phyloP scores from a whole-genome alignment of 2,888 invertebrate genomes.

The Ophion obscuratus region DNA sequence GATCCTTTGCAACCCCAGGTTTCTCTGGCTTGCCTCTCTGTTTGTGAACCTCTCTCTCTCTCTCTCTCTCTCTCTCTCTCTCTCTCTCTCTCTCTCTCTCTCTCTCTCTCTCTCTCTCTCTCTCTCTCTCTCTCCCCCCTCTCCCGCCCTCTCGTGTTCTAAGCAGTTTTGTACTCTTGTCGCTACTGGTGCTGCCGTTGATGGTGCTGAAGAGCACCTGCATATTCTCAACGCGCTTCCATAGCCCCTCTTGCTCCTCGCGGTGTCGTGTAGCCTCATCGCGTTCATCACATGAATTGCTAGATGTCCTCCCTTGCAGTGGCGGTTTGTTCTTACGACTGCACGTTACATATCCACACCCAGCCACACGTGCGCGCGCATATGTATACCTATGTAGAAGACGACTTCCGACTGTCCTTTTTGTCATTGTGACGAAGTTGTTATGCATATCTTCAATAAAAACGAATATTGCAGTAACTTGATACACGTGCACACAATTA shows the following conservation, averaged over 20 bases:
- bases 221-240: conserved; percentile 51
- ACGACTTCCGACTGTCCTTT: not conserved
- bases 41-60: not conserved
- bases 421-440: not conserved
- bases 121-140: conserved; percentile 39
- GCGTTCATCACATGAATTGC: conserved; percentile 58
- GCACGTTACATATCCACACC: not conserved
- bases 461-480: too few relatives aligned
- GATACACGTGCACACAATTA: too few relatives aligned
- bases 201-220: conserved; percentile 29
- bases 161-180: conserved; percentile 63
- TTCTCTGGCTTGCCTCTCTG: conserved; percentile 40
- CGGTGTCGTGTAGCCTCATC: conserved; percentile 41
- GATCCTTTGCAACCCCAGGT: conserved; percentile 56
- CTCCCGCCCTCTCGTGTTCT: conserved; percentile 37
- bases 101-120: not conserved
- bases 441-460: too few relatives aligned
- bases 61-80: conserved; percentile 4
- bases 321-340: conserved; percentile 25
- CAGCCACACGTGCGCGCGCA: not conserved
- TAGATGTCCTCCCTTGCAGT: conserved; percentile 36
- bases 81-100: conserved; percentile 42
- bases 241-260: conserved; percentile 28
- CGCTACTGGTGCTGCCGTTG: conserved; percentile 49
- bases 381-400: not conserved